Evolutionary conservation across 2,888 invertebrate species (phyloP), one percentile per base, ranked within the genome.

Genomic region (Pardosa pseudoannulata): DNA sequence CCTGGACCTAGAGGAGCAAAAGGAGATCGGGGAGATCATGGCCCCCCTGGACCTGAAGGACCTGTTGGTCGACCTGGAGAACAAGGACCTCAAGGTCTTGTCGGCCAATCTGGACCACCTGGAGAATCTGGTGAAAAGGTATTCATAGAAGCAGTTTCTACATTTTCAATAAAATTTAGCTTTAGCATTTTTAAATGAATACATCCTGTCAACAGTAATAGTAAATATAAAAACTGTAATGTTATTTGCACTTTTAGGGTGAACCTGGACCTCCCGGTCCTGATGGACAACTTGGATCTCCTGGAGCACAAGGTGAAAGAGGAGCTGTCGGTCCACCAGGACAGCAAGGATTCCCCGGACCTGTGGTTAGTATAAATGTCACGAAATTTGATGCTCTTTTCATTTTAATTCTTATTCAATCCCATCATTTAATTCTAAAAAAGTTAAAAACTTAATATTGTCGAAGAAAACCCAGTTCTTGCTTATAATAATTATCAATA

Each of bases 1-100:
- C 92, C 94, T 9, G 96, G 96, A 0, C 90, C 93, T 29, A 90
- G 94, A 3, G 96, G 96, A 72, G 94, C 94, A 89, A 96, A 96
- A 91, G 96, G 96, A 79, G 95, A 96, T 90, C 93, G 95, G 89
- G 96, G 96, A 23, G 92, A 93, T 9, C 89, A 92, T 19, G 96
- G 96, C 19, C 93, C 94, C 0, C 89, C 93, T 36, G 96, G 96
- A 7, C 94, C 95, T 16, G 96, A 96, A 92, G 96, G 96, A 79
- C 94, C 95, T 29, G 92, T 94, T 27, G 90, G 90, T 6, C 62
- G 88, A 56, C 88, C 89, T n/a, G 89, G 89, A 19, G 88, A 87
- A 16, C 87, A 88, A 74, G 91, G 91, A 13, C 88, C 89, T 28
- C 90, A 91, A 32, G 92, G 92, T 6, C 87, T 88, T 9, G 88